Evolutionary conservation across 2,113 vertebrate species (phyloP), one percentile per base, ranked within the genome.

Genomic region (Plestiodon gilberti): DNA sequence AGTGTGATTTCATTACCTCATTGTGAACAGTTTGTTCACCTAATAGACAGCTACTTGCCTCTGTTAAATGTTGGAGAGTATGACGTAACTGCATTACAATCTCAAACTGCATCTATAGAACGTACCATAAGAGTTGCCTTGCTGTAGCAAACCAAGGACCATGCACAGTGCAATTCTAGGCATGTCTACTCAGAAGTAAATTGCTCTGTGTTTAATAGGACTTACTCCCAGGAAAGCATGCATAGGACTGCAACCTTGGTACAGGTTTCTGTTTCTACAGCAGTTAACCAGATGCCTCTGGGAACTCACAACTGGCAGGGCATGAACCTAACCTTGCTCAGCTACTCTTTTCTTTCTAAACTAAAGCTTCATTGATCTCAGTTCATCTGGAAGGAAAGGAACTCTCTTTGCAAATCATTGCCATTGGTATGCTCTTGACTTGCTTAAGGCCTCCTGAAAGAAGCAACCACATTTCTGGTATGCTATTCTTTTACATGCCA

Each of bases 331-430:
- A 22, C 52, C 65, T 78, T 33, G 28, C 11, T 70, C 78, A 40
- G 59, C 69, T 28, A 80, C 8, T 10, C 55, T 1, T 28, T 71
- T 17, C 28, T 86, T 79, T 48, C 79, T 71, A 33, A 61, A 43
- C 79, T 71, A 33, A 61, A 43, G 65, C 84, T 80, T 86, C 57
- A 62, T 80, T 86, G 40, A 25, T 14, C 59, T 64, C 75, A 85
- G 23, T 22, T 57, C 83, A 79, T 61, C 30, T 48, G 30, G 55
- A 80, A 73, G 28, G n/a, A 70, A 86, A 22, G 3, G 38, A 61
- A 62, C 14, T 40, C 18, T 23, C 13, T 62, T 86, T 80, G 85
- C 57, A 71, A 74, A 52, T 62, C 43, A 81, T 33, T 38, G 57
- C 30, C 73, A 77, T 33, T 30, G 3, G 48, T 78, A 8, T 67